phyloP scores from a whole-genome alignment of 2,113 vertebrate genomes.

The Dipodomys ordii region DNA sequence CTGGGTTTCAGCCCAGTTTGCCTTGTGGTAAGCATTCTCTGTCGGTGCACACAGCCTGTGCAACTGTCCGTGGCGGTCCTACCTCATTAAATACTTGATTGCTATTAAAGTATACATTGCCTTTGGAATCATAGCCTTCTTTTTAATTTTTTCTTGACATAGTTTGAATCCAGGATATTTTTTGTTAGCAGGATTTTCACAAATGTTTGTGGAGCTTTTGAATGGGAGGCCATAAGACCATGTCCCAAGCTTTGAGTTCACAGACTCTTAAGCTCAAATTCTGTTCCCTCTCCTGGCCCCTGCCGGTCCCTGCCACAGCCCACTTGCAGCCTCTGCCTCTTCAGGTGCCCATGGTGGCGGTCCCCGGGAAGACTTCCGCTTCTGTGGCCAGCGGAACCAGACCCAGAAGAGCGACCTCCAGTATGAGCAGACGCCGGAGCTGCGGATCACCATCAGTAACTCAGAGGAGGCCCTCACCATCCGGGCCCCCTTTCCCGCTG shows the following conservation, averaged over 20 bases:
- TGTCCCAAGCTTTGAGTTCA: neutral
- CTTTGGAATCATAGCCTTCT: constrained; percentile 5
- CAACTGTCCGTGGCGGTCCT: neutral
- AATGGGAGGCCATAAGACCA: neutral
- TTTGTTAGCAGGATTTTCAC: neutral
- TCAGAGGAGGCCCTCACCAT: constrained; percentile 53
- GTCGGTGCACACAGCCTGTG: neutral
- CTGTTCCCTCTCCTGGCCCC: neutral
- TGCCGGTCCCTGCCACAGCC: neutral
- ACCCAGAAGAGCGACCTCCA: constrained; percentile 75
- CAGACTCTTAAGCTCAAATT: neutral
- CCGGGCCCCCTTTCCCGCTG: constrained; percentile 66
- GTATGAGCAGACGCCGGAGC: accelerated
- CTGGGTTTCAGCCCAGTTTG: neutral
- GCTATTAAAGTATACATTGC: neutral
- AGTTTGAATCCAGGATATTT: neutral
- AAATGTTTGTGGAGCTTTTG: neutral
- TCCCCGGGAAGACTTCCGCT: constrained; percentile 82
- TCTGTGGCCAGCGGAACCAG: constrained; percentile 86
- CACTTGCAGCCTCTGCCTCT: neutral
- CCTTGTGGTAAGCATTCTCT: neutral
- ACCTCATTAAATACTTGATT: neutral
- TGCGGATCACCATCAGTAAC: constrained; percentile 81
- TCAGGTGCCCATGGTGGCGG: constrained; percentile 55
- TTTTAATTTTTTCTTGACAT: neutral